Conservation (phyloP, 2,113 vertebrate genomes). For the Sinocyclocheilus rhinocerous region DNA sequence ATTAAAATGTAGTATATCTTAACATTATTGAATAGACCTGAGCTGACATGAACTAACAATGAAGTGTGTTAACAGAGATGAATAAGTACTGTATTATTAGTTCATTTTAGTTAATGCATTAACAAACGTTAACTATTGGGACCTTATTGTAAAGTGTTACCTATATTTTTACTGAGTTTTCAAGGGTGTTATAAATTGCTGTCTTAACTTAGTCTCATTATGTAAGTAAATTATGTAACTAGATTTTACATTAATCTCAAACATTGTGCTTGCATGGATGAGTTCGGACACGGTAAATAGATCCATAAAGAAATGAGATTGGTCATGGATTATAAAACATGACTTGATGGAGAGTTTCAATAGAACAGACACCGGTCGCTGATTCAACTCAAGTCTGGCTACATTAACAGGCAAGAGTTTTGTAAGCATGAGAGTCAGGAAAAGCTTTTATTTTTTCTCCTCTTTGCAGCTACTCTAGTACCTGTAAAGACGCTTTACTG, state of each 20-base stretch:
- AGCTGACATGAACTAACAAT: not conserved
- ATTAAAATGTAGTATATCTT: not conserved
- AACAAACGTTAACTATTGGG: not conserved
- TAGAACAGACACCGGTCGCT: not conserved
- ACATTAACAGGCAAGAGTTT: conserved; percentile 9
- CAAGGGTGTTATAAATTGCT: conserved; percentile 29
- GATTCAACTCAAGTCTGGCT: conserved; percentile 16
- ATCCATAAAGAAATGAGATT: conserved; percentile 26
- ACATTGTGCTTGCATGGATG: conserved; percentile 17
- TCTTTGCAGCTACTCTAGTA: conserved; percentile 1
- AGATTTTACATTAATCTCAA: conserved; percentile 36
- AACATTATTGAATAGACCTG: not conserved
- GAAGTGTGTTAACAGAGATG: not conserved
- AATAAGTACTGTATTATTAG: not conserved
- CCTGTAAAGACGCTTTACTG: conserved; percentile 26
- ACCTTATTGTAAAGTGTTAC: not conserved
- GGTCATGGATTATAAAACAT: conserved; percentile 37
- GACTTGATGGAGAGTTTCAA: conserved; percentile 41
- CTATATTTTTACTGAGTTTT: conserved; percentile 14
- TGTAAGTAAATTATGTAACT: conserved; percentile 40
- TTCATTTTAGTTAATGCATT: not conserved
- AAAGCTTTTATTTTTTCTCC: not conserved
- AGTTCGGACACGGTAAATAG: not conserved
- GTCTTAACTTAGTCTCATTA: conserved; percentile 38
- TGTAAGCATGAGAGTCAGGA: not conserved